phyloP scores from a whole-genome alignment of 2,113 vertebrate genomes.

The Lasiurus cinereus region DNA sequence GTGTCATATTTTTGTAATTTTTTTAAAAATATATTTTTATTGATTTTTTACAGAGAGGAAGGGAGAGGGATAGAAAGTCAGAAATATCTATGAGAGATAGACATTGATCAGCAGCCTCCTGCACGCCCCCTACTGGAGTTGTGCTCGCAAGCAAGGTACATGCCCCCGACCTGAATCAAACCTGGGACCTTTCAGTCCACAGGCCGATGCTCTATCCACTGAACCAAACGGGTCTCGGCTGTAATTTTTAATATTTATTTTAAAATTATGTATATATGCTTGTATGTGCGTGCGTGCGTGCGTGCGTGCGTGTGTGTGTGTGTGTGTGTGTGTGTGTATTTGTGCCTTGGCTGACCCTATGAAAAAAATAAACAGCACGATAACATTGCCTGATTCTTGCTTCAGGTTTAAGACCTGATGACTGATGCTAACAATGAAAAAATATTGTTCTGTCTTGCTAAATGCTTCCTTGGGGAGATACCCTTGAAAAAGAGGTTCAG shows the following conservation, averaged over 20 bases:
- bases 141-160: too few species aligned
- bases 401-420: background rate
- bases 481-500: background rate
- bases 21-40: background rate
- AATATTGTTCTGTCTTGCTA: background rate
- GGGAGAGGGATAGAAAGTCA: too few species aligned
- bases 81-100: too few species aligned
- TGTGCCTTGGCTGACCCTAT: background rate
- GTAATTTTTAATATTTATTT: background rate
- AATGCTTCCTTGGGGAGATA: background rate
- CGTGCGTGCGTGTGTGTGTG: background rate
- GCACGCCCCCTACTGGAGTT: too few species aligned
- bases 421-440: background rate
- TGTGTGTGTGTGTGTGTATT: background rate
- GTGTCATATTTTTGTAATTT: background rate
- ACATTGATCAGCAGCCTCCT: too few species aligned
- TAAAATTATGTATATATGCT: background rate
- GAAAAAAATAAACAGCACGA: background rate
- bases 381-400: background rate
- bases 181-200: too few species aligned
- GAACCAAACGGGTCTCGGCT: too few species aligned
- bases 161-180: too few species aligned
- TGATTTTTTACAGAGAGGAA: too few species aligned
- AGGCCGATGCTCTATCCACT: too few species aligned
- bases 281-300: background rate